Percentiles rank a stretch among this genome's conserved stretches.
phyloP scores from a whole-genome alignment of 2,797 vertebrate genomes.

The Mus spretus region DNA sequence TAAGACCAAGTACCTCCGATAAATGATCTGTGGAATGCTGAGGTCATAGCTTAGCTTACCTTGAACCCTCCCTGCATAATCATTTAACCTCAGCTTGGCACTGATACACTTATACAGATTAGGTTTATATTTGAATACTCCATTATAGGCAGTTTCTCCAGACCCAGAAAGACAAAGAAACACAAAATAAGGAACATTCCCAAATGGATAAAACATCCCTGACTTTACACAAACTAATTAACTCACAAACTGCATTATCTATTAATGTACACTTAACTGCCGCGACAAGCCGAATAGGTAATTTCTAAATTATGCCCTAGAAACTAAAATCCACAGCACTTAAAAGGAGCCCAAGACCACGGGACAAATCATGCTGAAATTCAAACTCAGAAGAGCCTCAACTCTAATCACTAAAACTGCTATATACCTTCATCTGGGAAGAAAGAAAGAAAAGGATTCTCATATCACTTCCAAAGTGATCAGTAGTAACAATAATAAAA shows the following conservation, averaged over 20 bases:
- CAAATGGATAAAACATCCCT: not conserved
- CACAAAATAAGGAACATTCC: not conserved
- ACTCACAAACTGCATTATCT: not conserved
- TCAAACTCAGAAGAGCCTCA: not conserved
- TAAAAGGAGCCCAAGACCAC: not conserved
- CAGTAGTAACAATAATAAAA: conserved; percentile 56
- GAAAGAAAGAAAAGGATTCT: not conserved
- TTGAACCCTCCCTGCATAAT: not conserved
- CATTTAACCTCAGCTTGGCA: not conserved
- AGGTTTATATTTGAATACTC: not conserved
- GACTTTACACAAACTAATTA: conserved; percentile 42
- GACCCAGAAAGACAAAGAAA: conserved; percentile 53
- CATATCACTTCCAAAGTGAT: not conserved
- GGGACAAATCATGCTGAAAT: conserved; percentile 11
- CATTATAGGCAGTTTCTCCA: conserved; percentile 7
- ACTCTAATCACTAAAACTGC: not conserved
- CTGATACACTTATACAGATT: not conserved
- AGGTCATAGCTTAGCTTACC: not conserved
- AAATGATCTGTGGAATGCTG: not conserved
- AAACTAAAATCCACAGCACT: conserved; percentile 9
- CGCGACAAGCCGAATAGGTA: not conserved
- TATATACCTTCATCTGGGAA: not conserved
- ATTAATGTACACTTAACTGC: not conserved
- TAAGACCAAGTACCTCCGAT: not conserved
- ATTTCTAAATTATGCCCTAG: conserved; percentile 1